Evolutionary conservation across 1,140 invertebrate species (phyloP), one percentile per base, ranked within the genome.

Genomic region (Teleogryllus occipitalis): DNA sequence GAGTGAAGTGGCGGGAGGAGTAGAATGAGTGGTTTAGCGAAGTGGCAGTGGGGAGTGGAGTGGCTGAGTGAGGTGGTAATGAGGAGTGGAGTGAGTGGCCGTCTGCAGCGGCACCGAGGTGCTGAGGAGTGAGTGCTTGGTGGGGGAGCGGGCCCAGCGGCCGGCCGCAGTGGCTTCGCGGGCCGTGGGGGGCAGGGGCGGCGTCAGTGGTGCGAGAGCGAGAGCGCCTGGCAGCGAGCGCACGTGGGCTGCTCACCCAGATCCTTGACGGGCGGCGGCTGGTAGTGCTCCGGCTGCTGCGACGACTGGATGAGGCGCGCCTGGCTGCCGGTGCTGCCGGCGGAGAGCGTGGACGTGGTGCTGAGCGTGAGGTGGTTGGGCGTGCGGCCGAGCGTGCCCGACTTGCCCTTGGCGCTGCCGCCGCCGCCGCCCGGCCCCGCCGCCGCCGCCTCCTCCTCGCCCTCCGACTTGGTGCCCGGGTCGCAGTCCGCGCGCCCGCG

Each of bases 291-390:
- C 74, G 96, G 96, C 83, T 96, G 94, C 87, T 97, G 94, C 81
- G 96, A 97, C 80, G 95, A 95, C 87, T 97, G 96, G 84, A 97
- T 97, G 81, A 98, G 90, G 83, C 95, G 92, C 22, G 96, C 96
- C 86, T 97, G 96, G 84, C 94, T 96, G 82, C 96, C 95, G 75
- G 95, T 97, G 86, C 95, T 97, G 82, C 96, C 95, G 80, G 96
- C 95, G 81, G 96, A 97, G 84, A 97, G 91, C 14, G 96, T 97
- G 80, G 96, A 97, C 80, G 95, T 96, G 82, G 96, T 97, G 88
- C 95, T 94, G 85, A 97, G 88, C 83, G 94, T 97, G 87, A 96
- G 90, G 89, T 97, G 95, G 90, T 96, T 97, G 83, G 95, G 95
- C 83, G 95, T 97, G 84, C 92, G 90, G 82, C 95, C 95, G 18